Evolutionary conservation across 2,113 vertebrate genomes (phyloP), one percentile per base, ranked within the genome.

Genomic region (Buteo buteo): DNA sequence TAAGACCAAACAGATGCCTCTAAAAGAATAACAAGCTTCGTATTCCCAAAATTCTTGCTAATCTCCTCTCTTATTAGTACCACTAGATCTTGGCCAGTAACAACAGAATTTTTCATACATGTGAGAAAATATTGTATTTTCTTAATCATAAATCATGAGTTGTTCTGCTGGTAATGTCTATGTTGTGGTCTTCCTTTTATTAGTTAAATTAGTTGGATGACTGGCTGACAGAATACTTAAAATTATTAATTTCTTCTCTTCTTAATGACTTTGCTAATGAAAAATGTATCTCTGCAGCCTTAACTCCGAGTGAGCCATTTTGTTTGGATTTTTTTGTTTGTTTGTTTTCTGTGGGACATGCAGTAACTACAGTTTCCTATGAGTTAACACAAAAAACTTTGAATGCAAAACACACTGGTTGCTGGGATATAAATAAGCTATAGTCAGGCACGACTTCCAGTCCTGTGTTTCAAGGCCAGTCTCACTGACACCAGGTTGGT

Each of bases 241-340:
- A 79, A 31, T 81, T 45, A 50, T 17, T 2, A 31, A 11, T 44
- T 47, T 92, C 5, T 66, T 81, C n/a, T 70, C 38, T 31, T 49
- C 14, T 34, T 55, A 38, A 31, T 32, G 15, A 28, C 44, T 58
- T 66, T 42, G 29, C n/a, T 80, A 34, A 44, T 73, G 67, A 67
- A 32, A 80, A 73, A 55, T 2, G 0, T 19, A 5, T 26, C 71
- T 62, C 34, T 90, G 10, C 64, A 77, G 2, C 76, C n/a, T 52
- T 42, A 71, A 55, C 20, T 44, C 38, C 0, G 4, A 77, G 58
- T 0, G 3, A 73, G 9, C 17, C 9, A 0, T 73, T 83, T 86
- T 38, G n/a, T 55, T 69, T 19, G 49, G 54, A 7, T 29, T 78
- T 16, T 50, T 54, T 31, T 15, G 7, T 22, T 55, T 28, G 49